A percentile compares a stretch with the other conserved stretches of the same genome.
phyloP scores from a whole-genome alignment of 2,113 vertebrate genomes.

The Myrmecophaga tridactyla region DNA sequence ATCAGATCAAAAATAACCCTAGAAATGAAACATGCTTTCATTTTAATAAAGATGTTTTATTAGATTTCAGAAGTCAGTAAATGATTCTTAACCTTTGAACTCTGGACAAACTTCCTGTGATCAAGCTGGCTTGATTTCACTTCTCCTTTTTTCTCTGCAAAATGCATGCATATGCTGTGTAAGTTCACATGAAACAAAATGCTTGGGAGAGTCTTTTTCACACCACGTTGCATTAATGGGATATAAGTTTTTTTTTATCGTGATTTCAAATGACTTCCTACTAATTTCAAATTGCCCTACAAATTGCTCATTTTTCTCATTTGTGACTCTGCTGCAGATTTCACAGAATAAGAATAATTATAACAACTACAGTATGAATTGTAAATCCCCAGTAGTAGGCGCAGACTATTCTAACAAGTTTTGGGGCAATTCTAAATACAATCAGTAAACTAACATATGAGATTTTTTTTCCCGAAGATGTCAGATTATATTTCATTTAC shows the following conservation, averaged over 20 bases:
- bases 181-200: slow-evolving; percentile 44
- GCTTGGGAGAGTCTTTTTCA: slow-evolving; percentile 23
- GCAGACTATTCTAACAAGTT: not conserved
- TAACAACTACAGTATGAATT: not conserved
- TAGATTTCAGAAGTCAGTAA: slow-evolving; percentile 35
- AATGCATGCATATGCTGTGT: not conserved
- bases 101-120: slow-evolving; percentile 24
- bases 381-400: not conserved
- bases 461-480: not conserved
- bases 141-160: not conserved
- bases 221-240: slow-evolving; percentile 29
- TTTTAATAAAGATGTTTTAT: slow-evolving; percentile 38
- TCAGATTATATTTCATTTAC: not conserved
- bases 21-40: slow-evolving; percentile 30
- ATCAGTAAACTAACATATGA: not conserved
- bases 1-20: slow-evolving; percentile 48
- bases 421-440: not conserved
- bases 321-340: not conserved
- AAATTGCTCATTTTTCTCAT: not conserved
- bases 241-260: slow-evolving; percentile 45
- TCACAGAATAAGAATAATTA: not conserved
- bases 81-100: slow-evolving; percentile 52
- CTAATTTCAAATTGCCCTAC: slow-evolving; percentile 59
- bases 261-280: slow-evolving; percentile 56
- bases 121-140: slow-evolving; percentile 11